phyloP scores from a whole-genome alignment of 2,113 vertebrate species.

The Amphilophus citrinellus region DNA sequence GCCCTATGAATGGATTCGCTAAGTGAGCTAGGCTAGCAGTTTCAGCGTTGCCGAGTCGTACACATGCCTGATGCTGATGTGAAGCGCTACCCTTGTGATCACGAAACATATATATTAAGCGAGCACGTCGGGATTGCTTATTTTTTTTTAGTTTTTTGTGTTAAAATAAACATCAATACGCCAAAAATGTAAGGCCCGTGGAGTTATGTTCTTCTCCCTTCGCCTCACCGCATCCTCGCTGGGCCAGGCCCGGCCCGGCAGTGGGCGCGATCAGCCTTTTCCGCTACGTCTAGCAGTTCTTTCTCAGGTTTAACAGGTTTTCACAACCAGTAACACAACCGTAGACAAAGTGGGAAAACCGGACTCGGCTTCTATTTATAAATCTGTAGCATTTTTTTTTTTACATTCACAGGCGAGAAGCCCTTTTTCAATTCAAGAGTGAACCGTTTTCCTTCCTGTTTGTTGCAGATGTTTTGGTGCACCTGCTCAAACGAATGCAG shows the following conservation, averaged over 20 bases:
- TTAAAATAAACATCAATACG: not conserved
- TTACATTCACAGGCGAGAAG: not conserved
- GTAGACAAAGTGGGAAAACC: not conserved
- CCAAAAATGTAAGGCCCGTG: not conserved
- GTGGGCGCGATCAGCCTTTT: slow-evolving; percentile 59
- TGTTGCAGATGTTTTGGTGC: slow-evolving; percentile 32
- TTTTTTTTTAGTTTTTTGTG: not conserved
- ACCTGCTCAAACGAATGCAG: slow-evolving; percentile 38
- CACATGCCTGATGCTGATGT: slow-evolving; percentile 39
- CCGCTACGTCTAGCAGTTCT: slow-evolving; percentile 36
- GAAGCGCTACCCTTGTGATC: not conserved
- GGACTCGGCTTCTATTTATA: not conserved
- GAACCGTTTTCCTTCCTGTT: not conserved
- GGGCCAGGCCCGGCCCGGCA: slow-evolving; percentile 55
- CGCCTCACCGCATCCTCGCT: not conserved
- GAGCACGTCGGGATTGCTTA: fast-evolving
- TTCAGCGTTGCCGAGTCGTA: slow-evolving; percentile 18
- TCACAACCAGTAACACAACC: not conserved
- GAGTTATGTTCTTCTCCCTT: slow-evolving; percentile 37
- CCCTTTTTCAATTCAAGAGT: fast-evolving
- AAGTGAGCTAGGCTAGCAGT: slow-evolving; percentile 57
- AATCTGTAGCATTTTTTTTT: not conserved
- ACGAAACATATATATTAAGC: too few species aligned
- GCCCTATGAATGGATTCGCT: slow-evolving; percentile 66
- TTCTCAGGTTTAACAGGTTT: slow-evolving; percentile 44